Percentiles rank a stretch among this genome's conserved stretches.
Conservation (phyloP, 2,113 vertebrate species). For the Oncorhynchus masou region DNA sequence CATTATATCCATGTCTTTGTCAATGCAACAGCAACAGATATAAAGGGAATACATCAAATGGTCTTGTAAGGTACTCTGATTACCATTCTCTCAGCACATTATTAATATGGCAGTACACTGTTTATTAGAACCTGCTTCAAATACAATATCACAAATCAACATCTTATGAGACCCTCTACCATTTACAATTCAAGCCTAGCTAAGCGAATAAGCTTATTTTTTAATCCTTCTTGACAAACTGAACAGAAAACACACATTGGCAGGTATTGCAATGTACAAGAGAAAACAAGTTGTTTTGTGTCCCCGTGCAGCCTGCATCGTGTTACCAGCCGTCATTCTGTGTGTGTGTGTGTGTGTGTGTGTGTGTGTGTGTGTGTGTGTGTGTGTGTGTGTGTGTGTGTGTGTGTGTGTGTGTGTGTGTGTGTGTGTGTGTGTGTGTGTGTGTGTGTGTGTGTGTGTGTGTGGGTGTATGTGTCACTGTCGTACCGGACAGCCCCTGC, state of each 20-base stretch:
- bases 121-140: too few relatives aligned
- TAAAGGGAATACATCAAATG: not conserved
- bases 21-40: not conserved
- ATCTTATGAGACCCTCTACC: not conserved
- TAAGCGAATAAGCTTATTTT: not conserved
- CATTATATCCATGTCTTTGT: conserved; percentile 3
- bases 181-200: not conserved
- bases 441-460: too few relatives aligned
- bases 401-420: too few relatives aligned
- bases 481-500: too few relatives aligned
- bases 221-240: not conserved
- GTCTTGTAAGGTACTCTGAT: not conserved
- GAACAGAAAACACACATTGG: not conserved
- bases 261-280: not conserved
- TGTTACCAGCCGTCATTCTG: too few relatives aligned
- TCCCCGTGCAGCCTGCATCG: not conserved
- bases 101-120: not conserved
- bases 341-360: too few relatives aligned
- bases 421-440: too few relatives aligned
- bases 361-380: too few relatives aligned
- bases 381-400: too few relatives aligned
- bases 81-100: not conserved
- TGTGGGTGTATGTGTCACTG: too few relatives aligned
- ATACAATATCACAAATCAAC: not conserved
- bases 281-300: not conserved